These are phyloP conservation scores for Sternarchorhynchus goeldii DNA, from an alignment of 2,797 vertebrate species.

Conservation along the genomic window DNA sequence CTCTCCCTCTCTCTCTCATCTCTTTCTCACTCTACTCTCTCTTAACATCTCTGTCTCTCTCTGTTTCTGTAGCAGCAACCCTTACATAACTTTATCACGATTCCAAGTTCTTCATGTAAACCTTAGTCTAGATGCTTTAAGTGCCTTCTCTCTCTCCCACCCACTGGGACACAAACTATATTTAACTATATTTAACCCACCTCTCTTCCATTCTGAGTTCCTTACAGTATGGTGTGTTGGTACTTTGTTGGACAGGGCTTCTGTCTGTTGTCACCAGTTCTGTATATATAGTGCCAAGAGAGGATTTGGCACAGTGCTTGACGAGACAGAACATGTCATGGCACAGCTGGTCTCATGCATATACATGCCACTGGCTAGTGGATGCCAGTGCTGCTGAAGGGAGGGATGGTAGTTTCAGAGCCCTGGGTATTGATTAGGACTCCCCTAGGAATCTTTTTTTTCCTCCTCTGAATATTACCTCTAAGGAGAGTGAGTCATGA, in stretches of 20 bases:
- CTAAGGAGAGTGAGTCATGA: not conserved
- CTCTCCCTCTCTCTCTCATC: not conserved
- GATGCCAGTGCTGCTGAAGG: not conserved
- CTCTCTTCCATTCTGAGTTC: not conserved
- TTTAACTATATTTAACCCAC: conserved; percentile 10
- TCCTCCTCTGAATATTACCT: too few species aligned
- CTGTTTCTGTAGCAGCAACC: conserved; percentile 13
- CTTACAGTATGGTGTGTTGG: conserved; percentile 2
- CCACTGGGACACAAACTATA: not conserved
- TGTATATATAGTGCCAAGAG: conserved; percentile 7
- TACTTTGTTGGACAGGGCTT: not conserved
- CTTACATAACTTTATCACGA: conserved; percentile 44
- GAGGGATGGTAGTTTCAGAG: not conserved
- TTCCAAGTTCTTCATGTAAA: conserved; percentile 23
- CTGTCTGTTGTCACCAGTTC: not conserved
- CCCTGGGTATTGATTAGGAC: conserved; percentile 5
- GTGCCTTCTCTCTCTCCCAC: conserved; percentile 12
- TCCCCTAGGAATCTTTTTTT: not conserved
- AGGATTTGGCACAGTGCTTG: not conserved
- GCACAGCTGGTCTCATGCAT: not conserved
- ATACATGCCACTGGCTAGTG: not conserved
- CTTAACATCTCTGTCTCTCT: not conserved
- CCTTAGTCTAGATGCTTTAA: conserved; percentile 3
- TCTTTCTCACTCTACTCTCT: not conserved
- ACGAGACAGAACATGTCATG: not conserved